A percentile compares a stretch with the other conserved stretches of the same genome.
Evolutionary conservation across 2,113 vertebrate species (phyloP).

Genomic region (Terrapene triunguis): DNA sequence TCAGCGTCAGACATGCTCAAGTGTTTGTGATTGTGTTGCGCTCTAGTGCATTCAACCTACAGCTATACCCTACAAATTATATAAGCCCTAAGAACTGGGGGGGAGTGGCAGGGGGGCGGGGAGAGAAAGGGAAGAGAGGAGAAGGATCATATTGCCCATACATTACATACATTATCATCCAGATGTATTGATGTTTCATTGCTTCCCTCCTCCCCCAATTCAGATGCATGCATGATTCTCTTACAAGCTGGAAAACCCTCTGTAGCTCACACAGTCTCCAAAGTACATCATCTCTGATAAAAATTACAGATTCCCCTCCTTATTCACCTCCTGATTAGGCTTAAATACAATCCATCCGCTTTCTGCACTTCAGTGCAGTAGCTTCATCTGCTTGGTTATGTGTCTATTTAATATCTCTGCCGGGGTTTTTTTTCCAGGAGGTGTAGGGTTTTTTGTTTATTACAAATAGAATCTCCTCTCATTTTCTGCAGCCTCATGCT

Average conservation of each 20-base stretch:
- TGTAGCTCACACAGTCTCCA: background rate
- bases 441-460: background rate
- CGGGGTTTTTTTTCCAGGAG: background rate
- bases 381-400: background rate
- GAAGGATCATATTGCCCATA: background rate
- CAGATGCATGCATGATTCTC: background rate
- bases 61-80: background rate
- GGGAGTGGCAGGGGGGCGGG: no score
- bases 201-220: background rate
- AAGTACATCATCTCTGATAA: background rate
- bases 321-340: background rate
- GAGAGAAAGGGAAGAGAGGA: background rate
- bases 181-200: background rate
- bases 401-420: background rate
- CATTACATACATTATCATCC: accelerated
- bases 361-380: background rate
- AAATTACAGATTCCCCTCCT: background rate
- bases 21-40: background rate
- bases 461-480: background rate
- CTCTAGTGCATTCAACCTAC: background rate
- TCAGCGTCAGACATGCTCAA: background rate
- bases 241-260: background rate
- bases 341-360: background rate
- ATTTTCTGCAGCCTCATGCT: background rate
- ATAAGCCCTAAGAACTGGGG: background rate